Conservation (phyloP, 2,113 vertebrate genomes). For the Rhabdornis inornatus region DNA sequence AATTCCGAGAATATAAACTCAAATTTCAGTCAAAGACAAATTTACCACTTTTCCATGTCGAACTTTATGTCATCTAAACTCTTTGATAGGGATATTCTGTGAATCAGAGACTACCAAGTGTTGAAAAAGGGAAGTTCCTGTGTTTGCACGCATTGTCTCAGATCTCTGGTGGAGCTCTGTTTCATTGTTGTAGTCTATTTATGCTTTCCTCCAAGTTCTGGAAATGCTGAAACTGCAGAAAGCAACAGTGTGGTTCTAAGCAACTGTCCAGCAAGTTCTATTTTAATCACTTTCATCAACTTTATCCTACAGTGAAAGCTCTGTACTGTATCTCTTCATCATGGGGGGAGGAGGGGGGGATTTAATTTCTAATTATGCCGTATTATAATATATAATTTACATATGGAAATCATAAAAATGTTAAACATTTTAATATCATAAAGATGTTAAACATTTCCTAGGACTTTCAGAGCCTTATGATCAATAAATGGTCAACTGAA, state of each 20-base stretch:
- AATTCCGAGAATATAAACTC: neutral
- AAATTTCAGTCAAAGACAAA: neutral
- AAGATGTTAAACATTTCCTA: neutral
- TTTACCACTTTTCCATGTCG: neutral
- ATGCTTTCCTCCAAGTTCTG: slow-evolving; percentile 64
- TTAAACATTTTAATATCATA: no score
- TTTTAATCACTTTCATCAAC: slow-evolving; percentile 42
- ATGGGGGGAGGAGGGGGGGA: neutral
- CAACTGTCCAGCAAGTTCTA: slow-evolving; percentile 45
- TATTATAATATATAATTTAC: neutral
- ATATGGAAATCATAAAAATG: neutral
- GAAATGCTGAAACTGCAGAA: slow-evolving; percentile 67
- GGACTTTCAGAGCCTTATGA: neutral
- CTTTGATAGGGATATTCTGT: neutral
- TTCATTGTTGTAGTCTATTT: slow-evolving; percentile 64
- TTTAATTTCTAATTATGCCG: neutral
- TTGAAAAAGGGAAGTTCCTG: slow-evolving; percentile 63
- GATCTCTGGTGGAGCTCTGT: slow-evolving; percentile 60
- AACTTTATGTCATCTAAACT: neutral
- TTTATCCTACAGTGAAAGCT: slow-evolving; percentile 20
- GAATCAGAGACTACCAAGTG: neutral
- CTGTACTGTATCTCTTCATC: neutral
- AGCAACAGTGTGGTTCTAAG: slow-evolving; percentile 13
- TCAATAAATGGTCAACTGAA: neutral
- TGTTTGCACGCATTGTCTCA: slow-evolving; percentile 44